A percentile compares a stretch with the other conserved stretches of the same genome.
These are phyloP conservation scores for Limnothrissa miodon DNA, from an alignment of 2,113 vertebrate species.

Conservation along the genomic window DNA sequence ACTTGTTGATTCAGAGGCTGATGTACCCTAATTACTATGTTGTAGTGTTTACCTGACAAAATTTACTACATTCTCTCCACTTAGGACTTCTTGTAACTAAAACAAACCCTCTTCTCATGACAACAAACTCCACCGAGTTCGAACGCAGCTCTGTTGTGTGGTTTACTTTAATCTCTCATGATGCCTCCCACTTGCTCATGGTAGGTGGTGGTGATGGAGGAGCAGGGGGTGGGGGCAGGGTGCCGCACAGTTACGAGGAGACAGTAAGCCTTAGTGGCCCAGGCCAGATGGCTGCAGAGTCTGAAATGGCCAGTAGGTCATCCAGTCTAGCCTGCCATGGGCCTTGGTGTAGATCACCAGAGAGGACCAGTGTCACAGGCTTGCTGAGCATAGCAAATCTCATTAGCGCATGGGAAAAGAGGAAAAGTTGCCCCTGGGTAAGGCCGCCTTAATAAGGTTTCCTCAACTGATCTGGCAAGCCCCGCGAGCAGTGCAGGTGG, in stretches of 20 bases:
- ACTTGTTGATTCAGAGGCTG: background rate
- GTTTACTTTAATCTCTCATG: background rate
- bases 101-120: background rate
- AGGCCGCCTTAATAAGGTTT: background rate
- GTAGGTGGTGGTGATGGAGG: background rate
- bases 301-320: constrained; percentile 68
- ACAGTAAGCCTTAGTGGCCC: constrained; percentile 62
- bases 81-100: background rate
- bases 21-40: background rate
- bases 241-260: background rate
- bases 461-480: background rate
- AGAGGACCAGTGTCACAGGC: background rate
- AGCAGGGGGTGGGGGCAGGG: too few relatives aligned
- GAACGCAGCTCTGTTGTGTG: background rate
- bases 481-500: background rate
- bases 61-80: background rate
- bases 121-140: background rate
- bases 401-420: background rate
- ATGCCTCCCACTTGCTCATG: background rate
- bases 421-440: background rate
- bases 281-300: constrained; percentile 69
- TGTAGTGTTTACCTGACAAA: background rate
- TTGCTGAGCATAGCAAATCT: constrained; percentile 15
- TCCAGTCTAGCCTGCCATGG: constrained; percentile 65
- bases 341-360: constrained; percentile 51